Base-by-base conservation (phyloP, 2,797 vertebrate genomes). In the Taeniopygia guttata region DNA sequence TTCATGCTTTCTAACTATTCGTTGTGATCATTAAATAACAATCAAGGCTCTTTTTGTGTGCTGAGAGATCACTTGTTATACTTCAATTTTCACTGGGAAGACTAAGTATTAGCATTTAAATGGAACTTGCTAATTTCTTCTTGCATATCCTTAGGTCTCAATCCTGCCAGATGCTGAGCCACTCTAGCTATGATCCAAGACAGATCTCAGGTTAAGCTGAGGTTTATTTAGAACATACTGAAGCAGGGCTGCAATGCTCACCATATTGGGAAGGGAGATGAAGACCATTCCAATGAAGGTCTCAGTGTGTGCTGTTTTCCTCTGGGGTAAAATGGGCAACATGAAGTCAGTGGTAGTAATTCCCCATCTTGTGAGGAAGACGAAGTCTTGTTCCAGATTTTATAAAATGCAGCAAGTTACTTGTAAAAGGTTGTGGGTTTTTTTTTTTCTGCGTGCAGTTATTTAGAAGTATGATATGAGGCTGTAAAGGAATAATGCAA, bases 51-150 rank as follows among this genome's bases (percentile, higher is more conserved):
- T 81, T 88, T 78, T 83, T 88, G 27, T 88, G 80, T 86, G 73
- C 88, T 1, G 38, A 78, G 72, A 51, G 38, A 93, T 91, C 62
- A 42, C 92, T 95, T 86, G 76, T 84, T 94, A 74, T 64, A 60
- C 69, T 81, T 93, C 25, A 86, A 0, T 72, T 93, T 95, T 90
- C 54, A 30, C 64, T 75, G 49, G 25, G 46, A 88, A 90, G 54
- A 83, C 22, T 90, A 78, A 78, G 38, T 74, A 92, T 88, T 96
- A 90, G 86, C 90, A 93, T 96, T 96, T 94, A 93, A 93, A 96
- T 92, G 60, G 66, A 86, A 93, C 72, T 69, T 68, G 20, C 66
- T 86, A 17, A 84, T 96, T 90, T 94, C 30, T 66, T 68, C 73
- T 78, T 81, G 76, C 14, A 8, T 68, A 66, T 88, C 83, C 62